Conservation (phyloP, 2,797 vertebrate species). For the Brotula barbata region DNA sequence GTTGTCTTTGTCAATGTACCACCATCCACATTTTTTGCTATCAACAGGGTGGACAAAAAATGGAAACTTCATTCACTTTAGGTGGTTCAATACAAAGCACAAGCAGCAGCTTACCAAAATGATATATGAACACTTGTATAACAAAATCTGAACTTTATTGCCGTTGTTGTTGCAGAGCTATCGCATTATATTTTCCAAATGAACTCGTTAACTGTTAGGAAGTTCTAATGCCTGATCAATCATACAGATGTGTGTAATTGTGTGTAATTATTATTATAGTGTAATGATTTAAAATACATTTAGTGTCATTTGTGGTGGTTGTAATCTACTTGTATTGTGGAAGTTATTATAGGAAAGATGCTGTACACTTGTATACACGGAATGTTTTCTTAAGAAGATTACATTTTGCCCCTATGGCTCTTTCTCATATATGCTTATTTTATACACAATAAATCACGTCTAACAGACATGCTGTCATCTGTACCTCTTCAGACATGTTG, state of each 20-base stretch:
- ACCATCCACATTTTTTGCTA: too few relatives aligned
- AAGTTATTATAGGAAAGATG: background rate
- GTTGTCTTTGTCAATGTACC: too few relatives aligned
- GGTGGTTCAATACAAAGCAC: too few relatives aligned
- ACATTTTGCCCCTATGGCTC: constrained; percentile 10
- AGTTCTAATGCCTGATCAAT: constrained; percentile 34
- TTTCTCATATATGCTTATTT: constrained; percentile 15
- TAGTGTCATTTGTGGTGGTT: constrained; percentile 13
- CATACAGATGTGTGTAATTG: constrained; percentile 23
- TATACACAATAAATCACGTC: background rate
- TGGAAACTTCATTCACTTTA: too few relatives aligned
- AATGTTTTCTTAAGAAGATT: constrained; percentile 1
- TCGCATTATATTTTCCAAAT: too few relatives aligned
- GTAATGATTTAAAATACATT: constrained; percentile 2
- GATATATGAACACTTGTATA: too few relatives aligned
- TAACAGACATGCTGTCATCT: constrained; percentile 17
- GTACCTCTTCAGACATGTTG: constrained; percentile 17
- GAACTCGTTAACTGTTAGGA: too few relatives aligned
- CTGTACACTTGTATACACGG: too few relatives aligned
- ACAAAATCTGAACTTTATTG: background rate
- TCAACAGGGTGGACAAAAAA: too few relatives aligned
- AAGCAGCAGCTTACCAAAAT: too few relatives aligned
- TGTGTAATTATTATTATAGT: too few relatives aligned
- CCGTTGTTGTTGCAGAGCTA: too few relatives aligned
- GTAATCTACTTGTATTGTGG: background rate